A percentile compares a stretch with the other conserved stretches of the same genome.
These are phyloP conservation scores for Sesamia nonagrioides DNA, from an alignment of 1,140 invertebrate species.

Conservation along the genomic window DNA sequence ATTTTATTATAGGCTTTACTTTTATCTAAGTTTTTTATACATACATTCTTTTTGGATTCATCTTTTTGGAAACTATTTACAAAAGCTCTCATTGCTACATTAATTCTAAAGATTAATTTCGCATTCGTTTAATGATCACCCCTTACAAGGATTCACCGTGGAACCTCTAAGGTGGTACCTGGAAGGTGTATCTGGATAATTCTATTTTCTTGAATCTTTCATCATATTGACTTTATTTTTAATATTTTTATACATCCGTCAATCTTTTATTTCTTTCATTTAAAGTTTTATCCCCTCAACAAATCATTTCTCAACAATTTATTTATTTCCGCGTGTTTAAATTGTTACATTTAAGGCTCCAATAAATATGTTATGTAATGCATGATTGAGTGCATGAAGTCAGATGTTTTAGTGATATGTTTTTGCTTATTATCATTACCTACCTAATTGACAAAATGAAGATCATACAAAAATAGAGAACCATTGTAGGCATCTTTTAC, in stretches of 20 bases:
- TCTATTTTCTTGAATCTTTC: too few species aligned
- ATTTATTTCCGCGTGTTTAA: neutral
- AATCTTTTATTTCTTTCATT: too few species aligned
- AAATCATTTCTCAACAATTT: neutral
- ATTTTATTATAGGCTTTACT: neutral
- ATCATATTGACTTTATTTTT: too few species aligned
- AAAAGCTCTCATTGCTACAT: constrained; percentile 45
- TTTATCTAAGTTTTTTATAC: too few species aligned
- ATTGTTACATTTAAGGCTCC: neutral
- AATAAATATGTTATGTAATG: neutral
- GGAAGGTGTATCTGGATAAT: too few species aligned
- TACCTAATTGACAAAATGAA: constrained; percentile 60
- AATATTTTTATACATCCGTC: too few species aligned
- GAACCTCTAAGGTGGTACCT: too few species aligned
- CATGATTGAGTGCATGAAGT: neutral
- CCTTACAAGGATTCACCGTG: too few species aligned
- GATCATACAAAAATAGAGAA: constrained; percentile 60
- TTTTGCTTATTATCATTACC: constrained; percentile 43
- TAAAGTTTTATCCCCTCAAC: neutral
- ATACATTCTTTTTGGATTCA: too few species aligned
- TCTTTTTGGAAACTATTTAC: constrained; percentile 40
- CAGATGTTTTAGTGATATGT: constrained; percentile 58
- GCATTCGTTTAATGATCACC: too few species aligned
- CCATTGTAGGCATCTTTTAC: constrained; percentile 22
- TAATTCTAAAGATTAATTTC: constrained; percentile 35